Base-by-base conservation (phyloP, 2,888 invertebrate genomes). In the Hololepta plana region DNA sequence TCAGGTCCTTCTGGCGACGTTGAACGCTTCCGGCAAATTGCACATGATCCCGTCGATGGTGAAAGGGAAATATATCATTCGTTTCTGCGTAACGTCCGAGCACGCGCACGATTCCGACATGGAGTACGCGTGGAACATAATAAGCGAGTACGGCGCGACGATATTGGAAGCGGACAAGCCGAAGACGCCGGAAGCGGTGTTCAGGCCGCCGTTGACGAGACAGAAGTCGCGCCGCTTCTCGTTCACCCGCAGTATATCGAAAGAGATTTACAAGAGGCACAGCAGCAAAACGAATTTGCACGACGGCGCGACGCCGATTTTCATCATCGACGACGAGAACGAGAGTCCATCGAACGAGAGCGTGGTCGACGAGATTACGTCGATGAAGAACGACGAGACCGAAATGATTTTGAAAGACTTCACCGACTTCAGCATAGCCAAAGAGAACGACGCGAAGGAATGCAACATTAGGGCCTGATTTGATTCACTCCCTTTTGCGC, bases 1-100 rank as follows among this genome's bases (percentile, higher is more conserved):
- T 42, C 73, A 80, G 46, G 69, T 71, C 31, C 55, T 88, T 4
- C 47, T 87, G 28, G 76, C 80, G 0, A 64, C 67, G 27, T 72
- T 88, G 36, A 88, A 88, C 47, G 76, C 76, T 10, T 76, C 79
- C 0, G 82, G 84, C 1, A 71, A 73, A 42, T 60, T 87, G 27
- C 84, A 85, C 52, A 82, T 88, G 82, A 81, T 82, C 22, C 82
- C 82, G 1, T 73, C 81, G 0, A 65, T 74, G 39, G 66, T 82
- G 2, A 72, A 68, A 49, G 72, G 72, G 25, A 68, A 72, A 47
- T 84, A 76, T 47, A 68, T 75, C 16, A 38, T 53, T 10, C 36
- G 82, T 28, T 87, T 88, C 55, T 82, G 81, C 45, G 74, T 88
- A 1, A 74, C 75, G 21, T 65, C 75, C 11, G 81, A 87, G 47